Evolutionary conservation across 1,140 invertebrate genomes (phyloP).

Genomic region (Popillia japonica): DNA sequence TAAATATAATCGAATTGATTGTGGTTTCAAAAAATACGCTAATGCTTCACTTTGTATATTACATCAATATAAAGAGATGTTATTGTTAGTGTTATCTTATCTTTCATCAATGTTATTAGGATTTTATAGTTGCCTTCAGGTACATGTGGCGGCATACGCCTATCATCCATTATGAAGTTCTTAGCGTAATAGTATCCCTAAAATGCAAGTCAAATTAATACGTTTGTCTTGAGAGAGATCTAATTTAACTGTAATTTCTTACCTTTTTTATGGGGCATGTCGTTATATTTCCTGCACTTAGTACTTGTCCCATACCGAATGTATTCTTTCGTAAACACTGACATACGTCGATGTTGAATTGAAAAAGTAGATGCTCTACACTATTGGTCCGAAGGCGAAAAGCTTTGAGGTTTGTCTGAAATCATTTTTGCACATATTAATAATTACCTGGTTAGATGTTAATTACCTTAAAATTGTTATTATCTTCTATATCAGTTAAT

Average conservation of each 20-base stretch:
- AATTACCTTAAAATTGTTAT: background rate
- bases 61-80: background rate
- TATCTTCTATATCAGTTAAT: background rate
- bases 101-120: background rate
- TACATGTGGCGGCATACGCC: background rate
- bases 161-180: background rate
- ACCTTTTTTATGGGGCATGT: background rate
- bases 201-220: background rate
- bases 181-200: constrained; percentile 2
- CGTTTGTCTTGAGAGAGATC: background rate
- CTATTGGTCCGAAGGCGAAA: background rate
- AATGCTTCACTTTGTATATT: background rate
- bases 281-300: background rate
- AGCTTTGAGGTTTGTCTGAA: background rate
- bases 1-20: no score
- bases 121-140: background rate
- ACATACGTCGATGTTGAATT: background rate
- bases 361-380: background rate
- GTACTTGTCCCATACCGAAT: background rate
- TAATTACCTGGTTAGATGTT: background rate
- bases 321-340: background rate
- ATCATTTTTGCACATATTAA: background rate
- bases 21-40: background rate
- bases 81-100: background rate
- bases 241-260: background rate